Evolutionary conservation across 1,140 invertebrate genomes (phyloP), one percentile per base, ranked within the genome.

Genomic region (Temnothorax curvispinosus): DNA sequence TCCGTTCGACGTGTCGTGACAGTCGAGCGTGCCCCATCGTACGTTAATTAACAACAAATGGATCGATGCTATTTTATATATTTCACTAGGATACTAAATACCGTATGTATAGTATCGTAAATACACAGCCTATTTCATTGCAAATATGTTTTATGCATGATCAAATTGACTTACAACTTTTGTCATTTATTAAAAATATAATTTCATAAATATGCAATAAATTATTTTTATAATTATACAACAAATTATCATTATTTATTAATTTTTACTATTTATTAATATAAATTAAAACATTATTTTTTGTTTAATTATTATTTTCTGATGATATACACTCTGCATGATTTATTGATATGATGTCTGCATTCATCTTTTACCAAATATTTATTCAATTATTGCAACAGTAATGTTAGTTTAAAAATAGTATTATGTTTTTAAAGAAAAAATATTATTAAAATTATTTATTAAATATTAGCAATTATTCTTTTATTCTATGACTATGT

Each of bases 21-120:
- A 81, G n/a, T 80, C 75, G 35, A 75, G 13, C 52, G 9, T 81
- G 50, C 11, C 9, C 2, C 41, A 88, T 74, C 44, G 38, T 8
- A 21, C 21, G 9, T 35, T 69, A 80, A 88, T 82, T 54, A 62
- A 65, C 62, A 58, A 76, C 54, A 84, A 21, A 35, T 9, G 6
- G n/a, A 75, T 52, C 86, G 21, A 88, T 84, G 58, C 32, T 84
- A 69, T 65, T 89, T 85, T 47, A 85, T 72, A 80, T 84, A 64
- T 89, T 76, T 32, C 11, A 15, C 27, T 6, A 6, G 47, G 15
- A 74, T 47, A 69, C 41, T 50, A 56, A 32, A 58, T 80, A 13
- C 52, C 18, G 15, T 54, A n/a, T 54, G 18, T 54, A 15, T 54
- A 44, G n/a, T 78, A 32, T 32, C 5, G 7, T 54, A 41, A 56